phyloP scores from a whole-genome alignment of 2,888 invertebrate species.

The Pollenia angustigena region DNA sequence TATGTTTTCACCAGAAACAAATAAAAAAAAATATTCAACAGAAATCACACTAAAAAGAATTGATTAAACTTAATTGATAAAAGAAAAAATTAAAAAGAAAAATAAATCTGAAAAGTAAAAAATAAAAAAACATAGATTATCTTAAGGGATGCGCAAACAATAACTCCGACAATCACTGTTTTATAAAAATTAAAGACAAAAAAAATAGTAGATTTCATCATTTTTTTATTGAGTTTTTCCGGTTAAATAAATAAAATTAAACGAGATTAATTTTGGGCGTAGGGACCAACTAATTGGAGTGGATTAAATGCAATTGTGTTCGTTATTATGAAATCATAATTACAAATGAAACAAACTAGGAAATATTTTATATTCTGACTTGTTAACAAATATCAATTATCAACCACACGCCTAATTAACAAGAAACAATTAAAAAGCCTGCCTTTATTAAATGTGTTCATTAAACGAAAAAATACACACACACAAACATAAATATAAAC shows the following conservation, averaged over 20 bases:
- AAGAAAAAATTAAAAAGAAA: conserved; percentile 5
- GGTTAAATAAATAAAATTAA: conserved; percentile 14
- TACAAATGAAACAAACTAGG: conserved; percentile 3
- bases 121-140: conserved; percentile 29
- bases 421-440: conserved; percentile 61
- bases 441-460: conserved; percentile 72
- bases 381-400: conserved; percentile 67
- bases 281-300: conserved; percentile 66
- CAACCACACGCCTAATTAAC: conserved; percentile 66
- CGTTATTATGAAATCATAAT: background rate
- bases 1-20: conserved; percentile 69
- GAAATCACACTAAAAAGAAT: conserved; percentile 64
- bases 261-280: conserved; percentile 57
- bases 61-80: conserved; percentile 46
- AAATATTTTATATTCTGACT: conserved; percentile 31
- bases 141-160: conserved; percentile 68
- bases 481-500: background rate
- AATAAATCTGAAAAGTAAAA: background rate
- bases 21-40: conserved; percentile 22
- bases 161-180: conserved; percentile 71
- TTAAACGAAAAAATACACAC: conserved; percentile 50
- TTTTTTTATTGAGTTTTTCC: background rate
- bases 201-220: conserved; percentile 18
- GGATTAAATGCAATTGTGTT: conserved; percentile 22
- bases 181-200: conserved; percentile 53